phyloP scores from a whole-genome alignment of 2,113 vertebrate genomes.

The Agapornis roseicollis region DNA sequence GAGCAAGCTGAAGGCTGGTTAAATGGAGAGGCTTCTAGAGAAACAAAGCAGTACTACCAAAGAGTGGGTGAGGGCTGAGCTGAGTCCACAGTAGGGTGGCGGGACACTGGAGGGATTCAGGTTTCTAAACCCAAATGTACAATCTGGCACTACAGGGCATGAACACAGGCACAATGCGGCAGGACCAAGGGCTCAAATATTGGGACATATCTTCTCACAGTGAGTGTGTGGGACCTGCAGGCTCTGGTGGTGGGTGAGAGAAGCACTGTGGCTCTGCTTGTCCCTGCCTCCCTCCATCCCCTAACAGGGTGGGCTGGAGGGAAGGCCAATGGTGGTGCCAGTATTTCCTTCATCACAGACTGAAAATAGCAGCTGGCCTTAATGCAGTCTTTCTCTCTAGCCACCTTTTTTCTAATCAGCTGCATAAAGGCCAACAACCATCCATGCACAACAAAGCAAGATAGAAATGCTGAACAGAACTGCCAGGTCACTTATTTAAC shows the following conservation, averaged over 20 bases:
- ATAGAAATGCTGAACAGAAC: background rate
- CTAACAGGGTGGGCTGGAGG: background rate
- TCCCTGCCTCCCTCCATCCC: background rate
- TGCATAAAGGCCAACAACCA: background rate
- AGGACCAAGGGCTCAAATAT: background rate
- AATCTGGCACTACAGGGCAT: background rate
- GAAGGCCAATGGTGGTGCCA: rapidly evolving
- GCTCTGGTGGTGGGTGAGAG: background rate
- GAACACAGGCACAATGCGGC: background rate
- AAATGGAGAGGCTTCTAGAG: background rate
- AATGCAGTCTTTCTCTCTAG: background rate
- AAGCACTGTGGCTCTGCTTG: background rate
- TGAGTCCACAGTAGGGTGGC: rapidly evolving
- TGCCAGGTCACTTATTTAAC: background rate
- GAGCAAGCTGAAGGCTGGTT: rapidly evolving
- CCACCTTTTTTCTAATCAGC: background rate
- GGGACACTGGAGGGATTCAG: background rate
- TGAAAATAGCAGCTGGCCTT: background rate
- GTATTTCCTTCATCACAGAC: background rate
- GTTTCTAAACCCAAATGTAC: background rate
- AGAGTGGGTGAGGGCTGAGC: background rate
- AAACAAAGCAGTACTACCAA: background rate
- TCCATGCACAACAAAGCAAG: background rate
- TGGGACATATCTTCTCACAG: background rate
- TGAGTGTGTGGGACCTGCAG: background rate